A percentile compares a stretch with the other conserved stretches of the same genome.
Conservation (phyloP, 2,888 invertebrate genomes). For the Formica aserva region DNA sequence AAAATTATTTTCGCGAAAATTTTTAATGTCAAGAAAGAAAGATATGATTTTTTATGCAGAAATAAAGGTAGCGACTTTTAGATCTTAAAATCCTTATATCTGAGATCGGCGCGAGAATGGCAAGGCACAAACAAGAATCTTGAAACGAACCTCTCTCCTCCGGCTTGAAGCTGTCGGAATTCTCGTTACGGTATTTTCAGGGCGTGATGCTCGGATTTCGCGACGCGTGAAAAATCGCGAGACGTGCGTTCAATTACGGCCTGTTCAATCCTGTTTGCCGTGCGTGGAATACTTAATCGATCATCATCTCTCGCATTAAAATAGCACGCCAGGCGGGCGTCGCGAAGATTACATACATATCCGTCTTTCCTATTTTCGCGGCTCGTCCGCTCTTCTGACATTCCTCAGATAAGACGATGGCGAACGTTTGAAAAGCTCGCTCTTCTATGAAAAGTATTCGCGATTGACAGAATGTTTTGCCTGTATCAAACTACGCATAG, state of each 20-base stretch:
- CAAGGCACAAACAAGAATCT: not conserved
- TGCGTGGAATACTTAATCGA: slow-evolving; percentile 74
- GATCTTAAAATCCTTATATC: not conserved
- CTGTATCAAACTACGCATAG: not conserved
- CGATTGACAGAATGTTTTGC: too few relatives aligned
- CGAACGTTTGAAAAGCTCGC: not conserved
- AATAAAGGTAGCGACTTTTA: not conserved
- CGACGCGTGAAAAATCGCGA: slow-evolving; percentile 61
- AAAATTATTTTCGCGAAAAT: not conserved
- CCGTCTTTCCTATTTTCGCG: slow-evolving; percentile 42
- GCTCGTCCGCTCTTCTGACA: slow-evolving; percentile 21
- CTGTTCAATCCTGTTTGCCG: slow-evolving; percentile 36
- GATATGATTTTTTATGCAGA: not conserved
- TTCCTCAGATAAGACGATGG: slow-evolving; percentile 48
- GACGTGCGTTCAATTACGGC: slow-evolving; percentile 71
- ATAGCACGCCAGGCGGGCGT: slow-evolving; percentile 66
- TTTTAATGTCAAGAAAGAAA: not conserved
- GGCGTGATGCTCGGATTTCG: slow-evolving; percentile 31
- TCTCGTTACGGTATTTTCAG: slow-evolving; percentile 57
- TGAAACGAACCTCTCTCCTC: not conserved
- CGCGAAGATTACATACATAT: slow-evolving; percentile 34
- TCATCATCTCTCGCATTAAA: slow-evolving; percentile 74
- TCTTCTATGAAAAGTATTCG: not conserved
- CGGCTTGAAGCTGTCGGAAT: slow-evolving; percentile 23
- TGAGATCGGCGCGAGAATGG: not conserved